phyloP scores from a whole-genome alignment of 2,888 invertebrate genomes.

The Galeopsomyia nigrocyanea region DNA sequence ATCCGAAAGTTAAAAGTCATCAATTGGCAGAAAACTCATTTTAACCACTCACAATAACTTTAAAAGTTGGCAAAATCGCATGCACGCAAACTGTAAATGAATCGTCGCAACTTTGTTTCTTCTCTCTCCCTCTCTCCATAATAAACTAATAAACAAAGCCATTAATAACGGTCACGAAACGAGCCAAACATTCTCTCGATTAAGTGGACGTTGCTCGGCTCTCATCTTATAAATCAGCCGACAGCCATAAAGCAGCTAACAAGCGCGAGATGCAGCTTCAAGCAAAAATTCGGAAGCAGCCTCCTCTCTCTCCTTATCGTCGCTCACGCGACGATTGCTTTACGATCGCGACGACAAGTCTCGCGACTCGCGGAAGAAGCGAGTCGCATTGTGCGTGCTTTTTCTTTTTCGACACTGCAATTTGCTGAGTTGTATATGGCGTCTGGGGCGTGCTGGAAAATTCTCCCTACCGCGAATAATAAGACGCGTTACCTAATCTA shows the following conservation, averaged over 20 bases:
- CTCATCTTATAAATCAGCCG: constrained; percentile 39
- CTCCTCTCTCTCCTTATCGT: no score
- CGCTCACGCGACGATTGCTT: constrained; percentile 48
- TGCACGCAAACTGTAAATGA: no score
- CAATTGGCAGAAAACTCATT: no score
- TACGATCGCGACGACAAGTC: constrained; percentile 50
- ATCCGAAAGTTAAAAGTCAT: no score
- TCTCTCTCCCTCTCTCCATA: no score
- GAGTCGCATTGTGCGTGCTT: constrained; percentile 13
- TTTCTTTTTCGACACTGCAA: neutral
- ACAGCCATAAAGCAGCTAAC: constrained; percentile 39
- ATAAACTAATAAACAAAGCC: constrained; percentile 21
- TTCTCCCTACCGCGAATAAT: no score
- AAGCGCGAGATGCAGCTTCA: constrained; percentile 14
- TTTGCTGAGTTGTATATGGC: constrained; percentile 4
- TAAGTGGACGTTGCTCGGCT: constrained; percentile 12
- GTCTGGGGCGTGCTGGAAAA: neutral
- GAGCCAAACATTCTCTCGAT: constrained; percentile 38
- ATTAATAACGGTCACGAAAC: constrained; percentile 30
- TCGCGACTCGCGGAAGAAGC: constrained; percentile 33
- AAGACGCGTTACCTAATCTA: no score
- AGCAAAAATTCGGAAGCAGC: no score
- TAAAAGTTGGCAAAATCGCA: no score
- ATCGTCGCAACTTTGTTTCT: no score
- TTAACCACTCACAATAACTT: neutral